A percentile compares a stretch with the other conserved stretches of the same genome.
Evolutionary conservation across 1,140 invertebrate genomes (phyloP).

Genomic region (Drosophila albomicans): DNA sequence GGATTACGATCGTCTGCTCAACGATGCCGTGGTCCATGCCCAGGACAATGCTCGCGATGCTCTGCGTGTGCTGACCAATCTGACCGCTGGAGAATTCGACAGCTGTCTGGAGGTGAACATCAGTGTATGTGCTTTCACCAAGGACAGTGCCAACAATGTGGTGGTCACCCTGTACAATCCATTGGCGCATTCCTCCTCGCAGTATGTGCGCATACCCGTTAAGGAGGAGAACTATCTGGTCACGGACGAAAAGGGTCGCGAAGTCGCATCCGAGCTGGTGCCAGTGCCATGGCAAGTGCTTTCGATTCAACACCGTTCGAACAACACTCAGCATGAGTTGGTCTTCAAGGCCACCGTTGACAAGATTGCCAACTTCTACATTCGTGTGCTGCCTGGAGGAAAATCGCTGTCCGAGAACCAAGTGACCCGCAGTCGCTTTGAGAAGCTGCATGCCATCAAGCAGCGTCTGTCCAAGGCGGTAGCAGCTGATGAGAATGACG

Average conservation of each 20-base stretch:
- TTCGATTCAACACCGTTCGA: slow-evolving; percentile 88
- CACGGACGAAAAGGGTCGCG: slow-evolving; percentile 85
- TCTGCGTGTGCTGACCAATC: slow-evolving; percentile 84
- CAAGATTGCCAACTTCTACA: slow-evolving; percentile 62
- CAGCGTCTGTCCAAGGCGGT: neutral
- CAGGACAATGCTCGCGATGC: slow-evolving; percentile 55
- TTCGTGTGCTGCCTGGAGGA: slow-evolving; percentile 49
- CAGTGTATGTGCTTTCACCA: slow-evolving; percentile 86
- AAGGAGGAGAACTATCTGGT: slow-evolving; percentile 87
- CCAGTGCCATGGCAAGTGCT: slow-evolving; percentile 88
- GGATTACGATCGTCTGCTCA: slow-evolving; percentile 90
- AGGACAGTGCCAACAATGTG: slow-evolving; percentile 87
- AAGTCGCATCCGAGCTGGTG: slow-evolving; percentile 86
- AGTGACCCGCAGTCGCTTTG: neutral
- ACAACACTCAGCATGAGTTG: slow-evolving; percentile 88
- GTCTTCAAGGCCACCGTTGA: slow-evolving; percentile 87
- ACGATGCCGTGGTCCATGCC: slow-evolving; percentile 54
- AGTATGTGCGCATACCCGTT: slow-evolving; percentile 91
- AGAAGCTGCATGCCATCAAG: slow-evolving; percentile 10
- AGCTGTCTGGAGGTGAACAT: slow-evolving; percentile 89
- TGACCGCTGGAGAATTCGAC: slow-evolving; percentile 85
- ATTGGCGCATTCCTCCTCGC: slow-evolving; percentile 87
- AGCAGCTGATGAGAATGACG: neutral
- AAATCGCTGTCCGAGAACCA: neutral
- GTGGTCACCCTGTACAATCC: slow-evolving; percentile 93